Conservation (phyloP, 2,888 invertebrate genomes). For the Thecophora atra region DNA sequence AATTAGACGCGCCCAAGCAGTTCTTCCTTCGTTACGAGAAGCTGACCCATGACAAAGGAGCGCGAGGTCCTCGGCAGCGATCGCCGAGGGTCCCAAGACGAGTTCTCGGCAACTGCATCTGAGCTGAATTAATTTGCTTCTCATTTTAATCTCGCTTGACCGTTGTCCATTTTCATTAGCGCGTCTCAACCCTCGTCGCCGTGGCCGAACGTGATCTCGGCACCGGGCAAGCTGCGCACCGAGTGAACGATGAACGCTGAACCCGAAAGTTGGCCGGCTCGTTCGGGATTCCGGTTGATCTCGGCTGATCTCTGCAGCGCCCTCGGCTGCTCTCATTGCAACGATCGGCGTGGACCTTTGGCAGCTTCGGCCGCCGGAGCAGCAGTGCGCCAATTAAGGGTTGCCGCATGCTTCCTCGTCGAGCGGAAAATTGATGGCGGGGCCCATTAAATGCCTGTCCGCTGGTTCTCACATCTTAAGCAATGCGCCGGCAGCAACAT, state of each 20-base stretch:
- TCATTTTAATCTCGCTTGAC: conserved; percentile 48
- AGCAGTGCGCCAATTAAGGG: conserved; percentile 16
- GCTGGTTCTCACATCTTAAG: conserved; percentile 44
- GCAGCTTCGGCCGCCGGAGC: neutral
- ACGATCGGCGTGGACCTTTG: conserved; percentile 45
- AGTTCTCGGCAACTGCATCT: conserved; percentile 36
- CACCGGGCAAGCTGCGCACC: neutral
- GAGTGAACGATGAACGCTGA: conserved; percentile 1
- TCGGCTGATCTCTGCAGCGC: conserved; percentile 11
- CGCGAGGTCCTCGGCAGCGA: conserved; percentile 31
- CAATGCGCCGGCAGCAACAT: conserved; percentile 43
- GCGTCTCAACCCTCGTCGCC: neutral
- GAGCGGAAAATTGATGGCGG: conserved; percentile 40
- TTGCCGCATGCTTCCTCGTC: conserved; percentile 36
- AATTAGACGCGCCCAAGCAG: conserved; percentile 44
- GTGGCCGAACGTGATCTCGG: conserved; percentile 40
- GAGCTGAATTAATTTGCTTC: conserved; percentile 48
- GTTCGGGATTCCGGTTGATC: conserved; percentile 7
- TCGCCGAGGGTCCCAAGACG: conserved; percentile 40
- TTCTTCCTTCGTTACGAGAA: conserved; percentile 37
- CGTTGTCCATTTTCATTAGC: conserved; percentile 48
- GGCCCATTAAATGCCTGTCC: conserved; percentile 13
- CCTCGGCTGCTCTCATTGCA: conserved; percentile 48
- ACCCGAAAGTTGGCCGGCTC: neutral
- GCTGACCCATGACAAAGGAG: conserved; percentile 31